phyloP scores from a whole-genome alignment of 2,113 vertebrate genomes.

The Campylorhamphus procurvoides region DNA sequence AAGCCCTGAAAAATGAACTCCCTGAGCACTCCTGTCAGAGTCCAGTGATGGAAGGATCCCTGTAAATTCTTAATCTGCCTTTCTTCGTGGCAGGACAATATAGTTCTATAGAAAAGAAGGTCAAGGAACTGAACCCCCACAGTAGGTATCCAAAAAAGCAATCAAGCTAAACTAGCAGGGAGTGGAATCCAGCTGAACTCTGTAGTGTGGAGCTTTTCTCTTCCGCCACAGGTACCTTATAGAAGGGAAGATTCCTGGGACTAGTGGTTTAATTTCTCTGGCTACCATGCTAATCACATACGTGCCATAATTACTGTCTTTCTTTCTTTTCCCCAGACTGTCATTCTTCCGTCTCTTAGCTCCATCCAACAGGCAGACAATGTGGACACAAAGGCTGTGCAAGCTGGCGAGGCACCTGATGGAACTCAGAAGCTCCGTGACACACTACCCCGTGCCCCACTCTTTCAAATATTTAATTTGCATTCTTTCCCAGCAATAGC shows the following conservation, averaged over 20 bases:
- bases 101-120: constrained; percentile 84
- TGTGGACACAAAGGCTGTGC: constrained; percentile 74
- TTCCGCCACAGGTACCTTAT: constrained; percentile 83
- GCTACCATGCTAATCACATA: constrained; percentile 92
- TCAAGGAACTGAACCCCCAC: constrained; percentile 82
- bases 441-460: neutral
- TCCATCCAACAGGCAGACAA: constrained; percentile 75
- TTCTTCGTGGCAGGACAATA: constrained; percentile 82
- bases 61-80: constrained; percentile 91
- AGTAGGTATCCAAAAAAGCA: constrained; percentile 90
- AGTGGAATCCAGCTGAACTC: constrained; percentile 84
- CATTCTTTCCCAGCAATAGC: constrained; percentile 80
- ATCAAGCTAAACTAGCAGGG: constrained; percentile 91
- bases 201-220: constrained; percentile 83
- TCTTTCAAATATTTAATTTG: constrained; percentile 77
- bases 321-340: constrained; percentile 80
- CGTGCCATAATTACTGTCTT: constrained; percentile 83
- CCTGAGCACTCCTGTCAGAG: constrained; percentile 80
- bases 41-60: constrained; percentile 85
- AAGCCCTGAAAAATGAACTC: constrained; percentile 85
- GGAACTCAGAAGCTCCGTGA: constrained; percentile 55
- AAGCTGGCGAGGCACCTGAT: constrained; percentile 80
- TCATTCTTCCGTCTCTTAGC: constrained; percentile 81
- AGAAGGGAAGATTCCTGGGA: constrained; percentile 88
- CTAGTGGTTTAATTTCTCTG: constrained; percentile 91